Evolutionary conservation across 2,113 vertebrate genomes (phyloP), one percentile per base, ranked within the genome.

Genomic region (Jaculus jaculus): DNA sequence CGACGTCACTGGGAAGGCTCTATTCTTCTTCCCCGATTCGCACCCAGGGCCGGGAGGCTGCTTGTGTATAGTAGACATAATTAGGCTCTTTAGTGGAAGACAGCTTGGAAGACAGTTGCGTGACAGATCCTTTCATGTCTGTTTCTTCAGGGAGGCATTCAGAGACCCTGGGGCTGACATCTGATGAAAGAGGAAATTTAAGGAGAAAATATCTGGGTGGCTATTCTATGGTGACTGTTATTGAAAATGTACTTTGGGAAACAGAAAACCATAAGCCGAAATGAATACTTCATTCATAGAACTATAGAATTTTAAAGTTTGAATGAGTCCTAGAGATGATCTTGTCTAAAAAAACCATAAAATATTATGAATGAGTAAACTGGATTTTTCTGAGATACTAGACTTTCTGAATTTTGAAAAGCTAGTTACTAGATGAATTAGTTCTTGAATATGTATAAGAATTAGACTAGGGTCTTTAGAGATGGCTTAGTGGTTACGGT

Each of bases 241-340:
- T 10, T 89, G 80, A 92, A 92, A 96, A 75, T 84, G 18, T n/a
- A 51, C 30, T 92, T 90, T 12, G 93, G 84, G 68, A 89, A 92
- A 84, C 23, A 91, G 47, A 92, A 69, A 89, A 20, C 47, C 28
- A 63, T 82, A 75, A 73, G 58, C 26, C 79, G 60, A 93, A 93
- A 88, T 65, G 37, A 84, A 81, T 61, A 72, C 5, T 84, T 30
- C 30, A 26, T 15, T 74, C 30, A 84, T 24, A 85, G 28, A 84
- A 63, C 8, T 87, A 66, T 30, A 88, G 65, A 79, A 79, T 83
- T 84, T 95, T 86, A 65, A 89, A 61, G 32, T 72, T 28, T 66
- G 39, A 95, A 80, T 75, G 13, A 23, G 9, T 24, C 78, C 30
- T 90, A 32, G 21, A 80, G 75, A 66, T 37, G n/a, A 68, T 28